phyloP scores from a whole-genome alignment of 2,113 vertebrate genomes.

The Uria aalge region DNA sequence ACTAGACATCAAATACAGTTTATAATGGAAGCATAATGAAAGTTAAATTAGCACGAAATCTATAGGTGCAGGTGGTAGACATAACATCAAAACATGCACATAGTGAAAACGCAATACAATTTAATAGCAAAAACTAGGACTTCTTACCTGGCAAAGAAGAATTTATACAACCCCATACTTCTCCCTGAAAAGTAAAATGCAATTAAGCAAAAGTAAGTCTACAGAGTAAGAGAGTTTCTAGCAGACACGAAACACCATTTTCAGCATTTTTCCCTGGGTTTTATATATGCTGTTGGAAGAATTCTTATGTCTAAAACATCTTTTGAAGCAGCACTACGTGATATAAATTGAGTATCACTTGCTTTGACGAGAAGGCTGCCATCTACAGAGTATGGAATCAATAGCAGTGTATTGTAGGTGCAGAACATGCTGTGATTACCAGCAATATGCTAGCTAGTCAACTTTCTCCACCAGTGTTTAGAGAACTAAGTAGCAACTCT shows the following conservation, averaged over 20 bases:
- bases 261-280: neutral
- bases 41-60: neutral
- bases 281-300: neutral
- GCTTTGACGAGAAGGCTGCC: neutral
- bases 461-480: neutral
- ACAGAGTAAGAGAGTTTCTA: neutral
- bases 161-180: conserved; percentile 97
- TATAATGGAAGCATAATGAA: neutral
- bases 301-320: neutral
- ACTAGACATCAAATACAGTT: neutral
- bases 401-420: neutral
- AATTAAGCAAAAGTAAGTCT: neutral
- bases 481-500: neutral
- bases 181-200: conserved; percentile 79
- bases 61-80: neutral
- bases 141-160: conserved; percentile 94
- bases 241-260: neutral
- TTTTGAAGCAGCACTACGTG: neutral
- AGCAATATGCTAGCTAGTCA: neutral
- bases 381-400: neutral
- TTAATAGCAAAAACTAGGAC: neutral
- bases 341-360: neutral
- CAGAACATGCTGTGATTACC: neutral
- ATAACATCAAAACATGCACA: neutral
- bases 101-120: neutral